A percentile compares a stretch with the other conserved stretches of the same genome.
phyloP scores from a whole-genome alignment of 2,113 vertebrate species.

The Pollachius pollachius region DNA sequence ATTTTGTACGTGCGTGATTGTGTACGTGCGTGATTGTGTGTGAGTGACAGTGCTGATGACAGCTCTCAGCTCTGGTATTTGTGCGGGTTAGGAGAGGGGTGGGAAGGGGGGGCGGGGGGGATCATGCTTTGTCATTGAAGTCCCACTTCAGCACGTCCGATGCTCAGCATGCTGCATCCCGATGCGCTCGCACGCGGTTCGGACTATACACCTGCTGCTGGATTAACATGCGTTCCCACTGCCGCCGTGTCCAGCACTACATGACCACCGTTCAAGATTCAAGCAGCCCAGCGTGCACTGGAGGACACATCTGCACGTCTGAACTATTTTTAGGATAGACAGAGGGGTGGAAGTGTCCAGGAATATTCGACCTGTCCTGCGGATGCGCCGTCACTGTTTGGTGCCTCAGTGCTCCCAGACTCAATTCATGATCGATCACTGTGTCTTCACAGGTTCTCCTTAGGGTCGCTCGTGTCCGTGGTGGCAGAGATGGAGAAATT shows the following conservation, averaged over 20 bases:
- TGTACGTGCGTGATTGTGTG: no score
- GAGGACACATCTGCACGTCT: slow-evolving; percentile 59
- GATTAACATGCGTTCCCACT: slow-evolving; percentile 41
- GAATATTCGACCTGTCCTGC: slow-evolving; percentile 57
- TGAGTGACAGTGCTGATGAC: no score
- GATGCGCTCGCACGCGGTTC: slow-evolving; percentile 56
- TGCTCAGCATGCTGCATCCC: slow-evolving; percentile 68
- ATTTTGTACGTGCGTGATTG: no score
- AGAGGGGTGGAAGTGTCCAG: not conserved
- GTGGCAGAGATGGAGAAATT: slow-evolving; percentile 85
- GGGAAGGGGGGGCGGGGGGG: no score
- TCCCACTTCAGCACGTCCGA: no score
- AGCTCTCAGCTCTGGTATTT: no score
- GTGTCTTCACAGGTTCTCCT: slow-evolving; percentile 28
- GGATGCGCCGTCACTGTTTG: slow-evolving; percentile 20
- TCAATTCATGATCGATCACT: slow-evolving; percentile 51
- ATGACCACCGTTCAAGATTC: slow-evolving; percentile 34
- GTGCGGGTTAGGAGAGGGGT: no score
- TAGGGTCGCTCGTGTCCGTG: slow-evolving; percentile 32
- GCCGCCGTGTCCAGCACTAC: not conserved
- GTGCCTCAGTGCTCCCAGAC: slow-evolving; percentile 41
- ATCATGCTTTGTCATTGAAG: no score
- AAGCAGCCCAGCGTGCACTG: slow-evolving; percentile 27
- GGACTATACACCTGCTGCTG: slow-evolving; percentile 6
- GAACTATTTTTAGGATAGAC: slow-evolving; percentile 15